Evolutionary conservation across 1,140 invertebrate species (phyloP).

Genomic region (Nebria ingens): DNA sequence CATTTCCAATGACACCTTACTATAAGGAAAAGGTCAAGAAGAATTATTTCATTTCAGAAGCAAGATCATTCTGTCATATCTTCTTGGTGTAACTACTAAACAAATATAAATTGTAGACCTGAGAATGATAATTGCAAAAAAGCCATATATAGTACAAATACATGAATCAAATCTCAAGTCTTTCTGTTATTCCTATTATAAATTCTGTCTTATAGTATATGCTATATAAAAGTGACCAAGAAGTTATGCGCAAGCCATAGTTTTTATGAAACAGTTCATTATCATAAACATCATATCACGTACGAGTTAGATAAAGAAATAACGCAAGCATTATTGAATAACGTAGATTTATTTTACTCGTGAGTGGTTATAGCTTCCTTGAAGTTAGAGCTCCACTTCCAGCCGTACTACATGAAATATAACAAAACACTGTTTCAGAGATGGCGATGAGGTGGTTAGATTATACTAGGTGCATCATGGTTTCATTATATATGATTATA

Average conservation of each 20-base stretch:
- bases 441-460: not conserved
- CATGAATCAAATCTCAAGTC: too few relatives aligned
- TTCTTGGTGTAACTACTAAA: slow-evolving; percentile 20
- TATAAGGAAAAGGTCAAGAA: slow-evolving; percentile 34
- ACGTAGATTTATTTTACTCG: slow-evolving; percentile 32
- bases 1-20: slow-evolving; percentile 41
- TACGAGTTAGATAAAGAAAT: slow-evolving; percentile 21
- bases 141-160: too few relatives aligned
- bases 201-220: too few relatives aligned
- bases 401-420: slow-evolving; percentile 67
- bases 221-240: slow-evolving; percentile 14
- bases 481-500: too few relatives aligned
- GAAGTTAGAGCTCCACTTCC: slow-evolving; percentile 91
- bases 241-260: slow-evolving; percentile 21
- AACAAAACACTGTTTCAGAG: slow-evolving; percentile 36
- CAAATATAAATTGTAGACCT: too few relatives aligned
- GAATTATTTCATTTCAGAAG: slow-evolving; percentile 16
- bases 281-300: slow-evolving; percentile 25
- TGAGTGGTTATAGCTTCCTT: slow-evolving; percentile 72
- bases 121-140: too few relatives aligned
- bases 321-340: slow-evolving; percentile 33
- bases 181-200: too few relatives aligned
- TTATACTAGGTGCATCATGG: not conserved
- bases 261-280: slow-evolving; percentile 25
- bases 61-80: slow-evolving; percentile 13